Conservation (phyloP, 2,797 vertebrate genomes). For the Rhodeus uyekii region DNA sequence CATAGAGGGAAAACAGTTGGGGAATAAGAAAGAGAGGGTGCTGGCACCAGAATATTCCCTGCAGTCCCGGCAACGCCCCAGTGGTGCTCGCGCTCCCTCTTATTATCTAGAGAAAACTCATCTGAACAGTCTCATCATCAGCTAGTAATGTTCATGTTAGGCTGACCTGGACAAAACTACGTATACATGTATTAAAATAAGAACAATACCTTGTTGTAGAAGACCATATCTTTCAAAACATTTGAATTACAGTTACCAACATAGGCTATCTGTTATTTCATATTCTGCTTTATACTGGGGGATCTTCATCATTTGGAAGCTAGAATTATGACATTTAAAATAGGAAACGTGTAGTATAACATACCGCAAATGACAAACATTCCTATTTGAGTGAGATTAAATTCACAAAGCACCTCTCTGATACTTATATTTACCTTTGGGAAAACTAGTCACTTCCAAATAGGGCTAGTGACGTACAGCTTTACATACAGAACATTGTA, state of each 20-base stretch:
- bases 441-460: neutral
- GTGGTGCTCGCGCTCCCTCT: constrained; percentile 25
- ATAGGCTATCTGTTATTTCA: neutral
- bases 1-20: neutral
- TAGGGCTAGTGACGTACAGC: neutral
- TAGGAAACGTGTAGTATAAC: too few relatives aligned
- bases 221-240: neutral
- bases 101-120: constrained; percentile 16
- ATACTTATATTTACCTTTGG: neutral
- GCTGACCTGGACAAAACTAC: neutral
- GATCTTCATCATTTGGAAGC: neutral
- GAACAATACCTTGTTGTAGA: neutral
- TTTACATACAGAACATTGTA: neutral
- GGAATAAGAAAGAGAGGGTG: constrained; percentile 13
- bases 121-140: neutral
- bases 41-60: constrained; percentile 43
- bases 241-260: neutral
- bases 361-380: neutral
- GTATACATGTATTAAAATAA: neutral
- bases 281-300: neutral
- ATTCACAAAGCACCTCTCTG: neutral
- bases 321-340: neutral
- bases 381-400: neutral
- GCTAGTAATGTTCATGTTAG: constrained; percentile 2
- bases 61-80: constrained; percentile 38